These are phyloP conservation scores for Torymus aiolomorphi DNA, from an alignment of 2,888 invertebrate genomes.

Conservation along the genomic window DNA sequence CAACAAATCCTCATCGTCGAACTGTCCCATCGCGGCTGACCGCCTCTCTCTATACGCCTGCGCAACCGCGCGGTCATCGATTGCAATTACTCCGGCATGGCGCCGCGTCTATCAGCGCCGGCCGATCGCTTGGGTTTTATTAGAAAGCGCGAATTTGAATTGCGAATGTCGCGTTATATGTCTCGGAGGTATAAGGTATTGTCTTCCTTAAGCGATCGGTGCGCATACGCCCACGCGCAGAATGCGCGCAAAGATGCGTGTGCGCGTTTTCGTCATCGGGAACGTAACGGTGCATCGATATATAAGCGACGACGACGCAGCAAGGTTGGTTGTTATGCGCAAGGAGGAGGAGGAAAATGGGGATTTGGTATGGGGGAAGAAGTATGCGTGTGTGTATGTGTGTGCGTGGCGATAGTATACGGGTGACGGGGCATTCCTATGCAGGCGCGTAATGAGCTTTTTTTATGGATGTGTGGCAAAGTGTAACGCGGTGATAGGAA, in stretches of 20 bases:
- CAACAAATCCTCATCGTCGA: constrained; percentile 31
- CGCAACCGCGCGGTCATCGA: constrained; percentile 13
- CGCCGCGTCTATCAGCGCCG: constrained; percentile 1
- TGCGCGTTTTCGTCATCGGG: not conserved
- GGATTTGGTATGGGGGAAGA: no score
- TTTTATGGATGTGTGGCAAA: no score
- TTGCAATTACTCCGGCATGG: constrained; percentile 24
- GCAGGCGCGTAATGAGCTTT: no score
- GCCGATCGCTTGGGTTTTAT: constrained; percentile 35
- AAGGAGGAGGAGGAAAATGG: no score
- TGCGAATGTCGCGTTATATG: constrained; percentile 9
- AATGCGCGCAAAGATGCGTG: not conserved
- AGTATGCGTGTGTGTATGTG: no score
- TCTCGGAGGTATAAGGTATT: not conserved
- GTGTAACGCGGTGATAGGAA: no score
- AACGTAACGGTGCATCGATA: no score
- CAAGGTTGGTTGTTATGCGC: no score
- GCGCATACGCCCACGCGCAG: not conserved
- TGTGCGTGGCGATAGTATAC: no score
- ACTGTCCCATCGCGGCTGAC: not conserved
- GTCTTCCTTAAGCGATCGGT: constrained; percentile 39
- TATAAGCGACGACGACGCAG: no score
- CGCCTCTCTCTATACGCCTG: not conserved
- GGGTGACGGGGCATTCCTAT: no score
- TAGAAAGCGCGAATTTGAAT: constrained; percentile 46